Evolutionary conservation across 2,797 vertebrate species (phyloP), one percentile per base, ranked within the genome.

Genomic region (Chromis chromis): DNA sequence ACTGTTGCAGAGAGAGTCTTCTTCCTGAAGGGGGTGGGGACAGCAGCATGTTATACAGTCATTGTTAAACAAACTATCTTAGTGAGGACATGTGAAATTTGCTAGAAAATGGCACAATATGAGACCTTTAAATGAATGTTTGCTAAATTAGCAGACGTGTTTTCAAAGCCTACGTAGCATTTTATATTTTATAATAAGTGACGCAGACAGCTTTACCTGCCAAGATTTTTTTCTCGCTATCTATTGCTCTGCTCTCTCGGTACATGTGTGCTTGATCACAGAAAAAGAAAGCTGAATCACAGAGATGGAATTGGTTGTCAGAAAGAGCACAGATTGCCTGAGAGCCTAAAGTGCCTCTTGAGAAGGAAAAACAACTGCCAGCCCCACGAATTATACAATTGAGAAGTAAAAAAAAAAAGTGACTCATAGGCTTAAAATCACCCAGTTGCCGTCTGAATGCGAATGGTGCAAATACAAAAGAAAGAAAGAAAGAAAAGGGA

Each of bases 301-400:
- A 58, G 11, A 59, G 24, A 46, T 10, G 25, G 44, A 74, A 49
- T 24, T 19, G 39, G 33, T 25, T 65, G 68, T 81, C 58, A 79
- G 63, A 53, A 42, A 71, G 61, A 44, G 42, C 22, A 13, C 19
- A 46, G 24, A 72, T 62, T 9, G 64, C 40, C 60, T 74, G 31
- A 70, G 71, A 78, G 79, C 81, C 57, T 72, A 21, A 79, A 86
- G 79, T 58, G 69, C 27, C 55, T 83, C 71, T 65, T 56, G 0
- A 33, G 61, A 70, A 62, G 74, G 36, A 76, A 79, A 54, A 74
- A 70, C 12, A 19, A 52, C 69, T 54, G 64, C 72, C 46, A 67
- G 66, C 25, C 11, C 17, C 6, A 56, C 85, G 74, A 89, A 89
- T 91, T 76, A 83, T 66, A 55, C 48, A 52, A 81, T 50, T 82